A percentile compares a stretch with the other conserved stretches of the same genome.
Evolutionary conservation across 2,888 invertebrate genomes (phyloP).

Genomic region (Muschampia plurimacula): DNA sequence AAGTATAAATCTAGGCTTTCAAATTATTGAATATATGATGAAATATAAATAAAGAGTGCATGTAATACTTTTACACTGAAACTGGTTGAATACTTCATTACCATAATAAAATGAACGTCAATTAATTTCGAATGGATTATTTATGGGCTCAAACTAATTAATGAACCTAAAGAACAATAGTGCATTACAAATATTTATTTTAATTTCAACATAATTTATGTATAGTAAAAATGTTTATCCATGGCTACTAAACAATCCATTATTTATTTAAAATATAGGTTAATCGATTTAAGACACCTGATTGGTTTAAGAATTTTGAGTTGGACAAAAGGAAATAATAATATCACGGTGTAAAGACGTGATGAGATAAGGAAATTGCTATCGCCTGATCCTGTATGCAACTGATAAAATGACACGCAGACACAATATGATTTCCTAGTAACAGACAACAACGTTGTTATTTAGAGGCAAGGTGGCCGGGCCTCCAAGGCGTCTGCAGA

Average conservation of each 20-base stretch:
- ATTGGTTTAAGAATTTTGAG: conserved; percentile 12
- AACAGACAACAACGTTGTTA: background rate
- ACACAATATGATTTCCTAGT: conserved; percentile 12
- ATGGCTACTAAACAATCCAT: background rate
- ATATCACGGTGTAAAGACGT: conserved; percentile 23
- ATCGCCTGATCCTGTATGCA: conserved; percentile 20
- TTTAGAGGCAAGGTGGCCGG: conserved; percentile 31
- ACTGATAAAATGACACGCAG: conserved; percentile 22
- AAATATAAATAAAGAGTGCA: background rate
- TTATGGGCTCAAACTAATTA: conserved; percentile 27
- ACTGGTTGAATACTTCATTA: background rate
- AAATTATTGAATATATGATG: background rate
- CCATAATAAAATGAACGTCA: background rate
- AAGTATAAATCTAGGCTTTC: too few species aligned
- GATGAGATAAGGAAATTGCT: conserved; percentile 25
- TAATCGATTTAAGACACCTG: conserved; percentile 1
- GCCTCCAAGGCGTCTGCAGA: background rate
- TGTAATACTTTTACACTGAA: background rate
- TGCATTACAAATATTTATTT: conserved; percentile 23
- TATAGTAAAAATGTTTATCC: conserved; percentile 2
- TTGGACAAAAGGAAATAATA: conserved; percentile 24
- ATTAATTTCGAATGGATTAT: conserved; percentile 14
- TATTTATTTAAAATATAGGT: conserved; percentile 11
- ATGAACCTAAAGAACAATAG: conserved; percentile 31
- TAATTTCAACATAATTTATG: conserved; percentile 1